Evolutionary conservation across 1,140 invertebrate species (phyloP).

Genomic region (Geopemphigus sp.): DNA sequence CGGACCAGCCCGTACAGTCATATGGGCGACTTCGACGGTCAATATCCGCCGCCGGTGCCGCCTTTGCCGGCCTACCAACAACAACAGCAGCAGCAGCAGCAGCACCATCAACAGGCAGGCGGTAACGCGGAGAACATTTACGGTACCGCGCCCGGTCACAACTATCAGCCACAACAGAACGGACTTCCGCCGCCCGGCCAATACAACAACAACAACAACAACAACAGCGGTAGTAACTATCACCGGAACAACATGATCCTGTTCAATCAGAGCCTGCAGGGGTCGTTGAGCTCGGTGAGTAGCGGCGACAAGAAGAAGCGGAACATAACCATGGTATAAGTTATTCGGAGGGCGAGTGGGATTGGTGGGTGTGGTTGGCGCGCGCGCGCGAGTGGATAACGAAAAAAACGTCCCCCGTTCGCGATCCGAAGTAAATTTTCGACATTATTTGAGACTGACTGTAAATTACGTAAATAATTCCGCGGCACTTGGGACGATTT

Average conservation of each 20-base stretch:
- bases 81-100: conserved; percentile 53
- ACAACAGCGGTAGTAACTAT: conserved; percentile 55
- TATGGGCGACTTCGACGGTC: conserved; percentile 51
- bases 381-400: no score
- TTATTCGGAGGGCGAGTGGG: no score
- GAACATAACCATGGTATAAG: conserved; percentile 62
- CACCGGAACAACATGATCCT: conserved; percentile 55
- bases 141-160: conserved; percentile 53
- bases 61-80: conserved; percentile 53
- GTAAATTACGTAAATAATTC: no score
- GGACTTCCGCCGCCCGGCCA: conserved; percentile 53
- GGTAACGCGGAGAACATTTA: conserved; percentile 55
- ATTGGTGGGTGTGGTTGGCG: no score
- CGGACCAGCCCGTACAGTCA: conserved; percentile 58
- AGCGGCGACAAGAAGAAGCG: conserved; percentile 60
- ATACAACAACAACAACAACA: conserved; percentile 57
- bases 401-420: no score
- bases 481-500: no score
- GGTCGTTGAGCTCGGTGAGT: conserved; percentile 61
- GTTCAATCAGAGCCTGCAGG: conserved; percentile 60
- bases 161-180: conserved; percentile 25
- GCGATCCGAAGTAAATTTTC: no score
- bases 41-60: conserved; percentile 53
- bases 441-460: no score
- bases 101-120: conserved; percentile 51